Conservation (phyloP, 2,113 vertebrate genomes). For the Hemiscyllium ocellatum region DNA sequence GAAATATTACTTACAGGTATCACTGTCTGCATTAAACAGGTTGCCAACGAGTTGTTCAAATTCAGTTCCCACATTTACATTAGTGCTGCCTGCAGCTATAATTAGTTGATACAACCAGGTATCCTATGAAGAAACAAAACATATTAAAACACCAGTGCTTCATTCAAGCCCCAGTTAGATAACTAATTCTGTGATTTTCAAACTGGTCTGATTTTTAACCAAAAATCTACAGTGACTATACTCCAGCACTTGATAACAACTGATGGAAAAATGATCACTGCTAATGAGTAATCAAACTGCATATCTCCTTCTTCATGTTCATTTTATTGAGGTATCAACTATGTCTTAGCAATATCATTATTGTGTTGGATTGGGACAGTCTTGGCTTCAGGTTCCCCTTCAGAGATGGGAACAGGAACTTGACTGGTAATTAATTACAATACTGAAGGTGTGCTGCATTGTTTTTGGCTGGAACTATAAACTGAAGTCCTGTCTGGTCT, state of each 20-base stretch:
- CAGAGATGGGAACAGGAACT: background rate
- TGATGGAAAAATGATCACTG: background rate
- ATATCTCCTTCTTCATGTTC: background rate
- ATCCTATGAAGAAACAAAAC: conserved; percentile 59
- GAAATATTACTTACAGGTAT: conserved; percentile 62
- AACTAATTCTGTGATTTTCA: background rate
- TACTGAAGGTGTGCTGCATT: background rate
- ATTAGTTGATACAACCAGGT: conserved; percentile 90
- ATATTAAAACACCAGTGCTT: background rate
- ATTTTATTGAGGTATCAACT: background rate
- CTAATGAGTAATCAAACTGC: background rate
- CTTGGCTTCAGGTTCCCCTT: background rate
- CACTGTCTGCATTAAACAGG: conserved; percentile 75
- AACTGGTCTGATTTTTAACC: background rate
- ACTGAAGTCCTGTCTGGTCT: background rate
- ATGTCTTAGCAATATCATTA: background rate
- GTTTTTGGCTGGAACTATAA: background rate
- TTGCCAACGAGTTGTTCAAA: conserved; percentile 91
- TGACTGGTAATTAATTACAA: background rate
- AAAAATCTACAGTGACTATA: background rate
- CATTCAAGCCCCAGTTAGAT: background rate
- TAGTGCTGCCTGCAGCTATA: conserved; percentile 76
- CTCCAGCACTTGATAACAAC: background rate
- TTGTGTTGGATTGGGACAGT: background rate
- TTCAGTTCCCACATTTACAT: conserved; percentile 80